A percentile compares a stretch with the other conserved stretches of the same genome.
Conservation (phyloP, 2,797 vertebrate species). For the Erethizon dorsatum region DNA sequence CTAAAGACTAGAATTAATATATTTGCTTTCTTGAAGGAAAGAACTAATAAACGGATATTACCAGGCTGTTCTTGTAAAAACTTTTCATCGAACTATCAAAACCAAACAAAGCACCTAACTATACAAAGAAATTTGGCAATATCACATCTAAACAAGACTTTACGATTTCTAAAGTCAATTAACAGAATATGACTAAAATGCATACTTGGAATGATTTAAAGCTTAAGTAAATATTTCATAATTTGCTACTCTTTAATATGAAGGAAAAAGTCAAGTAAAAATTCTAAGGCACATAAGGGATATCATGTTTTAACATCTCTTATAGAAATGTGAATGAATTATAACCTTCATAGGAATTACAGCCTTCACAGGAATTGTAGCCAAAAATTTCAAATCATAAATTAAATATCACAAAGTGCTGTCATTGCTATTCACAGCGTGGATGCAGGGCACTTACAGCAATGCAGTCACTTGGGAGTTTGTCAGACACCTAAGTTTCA, state of each 20-base stretch:
- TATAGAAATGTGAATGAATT: constrained; percentile 36
- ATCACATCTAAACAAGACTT: background rate
- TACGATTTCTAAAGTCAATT: constrained; percentile 60
- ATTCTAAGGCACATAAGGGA: background rate
- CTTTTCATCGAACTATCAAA: constrained; percentile 42
- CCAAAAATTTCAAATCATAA: constrained; percentile 32
- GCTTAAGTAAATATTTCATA: constrained; percentile 59
- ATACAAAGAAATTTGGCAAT: constrained; percentile 45
- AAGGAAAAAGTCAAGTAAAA: constrained; percentile 59
- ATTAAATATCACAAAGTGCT: background rate
- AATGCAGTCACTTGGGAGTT: background rate
- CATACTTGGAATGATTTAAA: constrained; percentile 42
- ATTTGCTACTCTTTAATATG: background rate
- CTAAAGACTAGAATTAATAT: background rate
- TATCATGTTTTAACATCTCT: background rate
- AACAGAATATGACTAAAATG: constrained; percentile 33
- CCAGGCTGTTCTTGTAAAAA: constrained; percentile 23
- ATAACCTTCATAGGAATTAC: background rate
- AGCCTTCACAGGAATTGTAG: background rate
- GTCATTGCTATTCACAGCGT: background rate
- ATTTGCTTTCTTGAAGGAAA: constrained; percentile 43
- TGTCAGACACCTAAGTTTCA: constrained; percentile 30
- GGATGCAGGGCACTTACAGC: background rate
- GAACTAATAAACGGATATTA: constrained; percentile 15
- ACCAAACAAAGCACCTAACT: constrained; percentile 32